These are phyloP conservation scores for Pristionchus entomophagus DNA, from an alignment of 2,888 invertebrate genomes.

Conservation along the genomic window DNA sequence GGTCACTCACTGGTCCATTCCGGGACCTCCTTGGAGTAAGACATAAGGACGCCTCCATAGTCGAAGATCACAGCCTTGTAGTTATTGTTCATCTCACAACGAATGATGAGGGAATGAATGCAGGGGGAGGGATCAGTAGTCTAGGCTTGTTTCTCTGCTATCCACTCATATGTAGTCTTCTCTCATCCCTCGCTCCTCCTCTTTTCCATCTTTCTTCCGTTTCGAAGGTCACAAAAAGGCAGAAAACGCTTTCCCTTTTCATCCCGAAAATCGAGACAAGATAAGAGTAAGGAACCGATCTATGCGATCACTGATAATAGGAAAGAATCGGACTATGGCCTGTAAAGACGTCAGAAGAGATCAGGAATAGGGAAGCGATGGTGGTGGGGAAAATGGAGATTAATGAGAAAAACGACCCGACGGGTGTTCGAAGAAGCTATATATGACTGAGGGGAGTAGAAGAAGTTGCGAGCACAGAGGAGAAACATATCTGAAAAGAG, in stretches of 20 bases:
- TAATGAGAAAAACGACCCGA: too few species aligned
- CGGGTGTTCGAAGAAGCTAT: slow-evolving; percentile 63
- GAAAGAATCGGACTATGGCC: neutral
- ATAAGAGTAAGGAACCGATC: neutral
- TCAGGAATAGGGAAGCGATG: neutral
- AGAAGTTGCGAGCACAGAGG: slow-evolving; percentile 52
- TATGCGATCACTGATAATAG: slow-evolving; percentile 16
- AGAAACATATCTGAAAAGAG: slow-evolving; percentile 56
- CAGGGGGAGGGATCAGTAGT: slow-evolving; percentile 22
- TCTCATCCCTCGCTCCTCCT: neutral
- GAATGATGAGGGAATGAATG: neutral
- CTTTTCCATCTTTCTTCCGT: neutral
- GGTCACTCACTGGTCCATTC: too few species aligned
- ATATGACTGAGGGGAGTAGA: slow-evolving; percentile 54
- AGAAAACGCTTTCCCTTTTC: slow-evolving; percentile 1
- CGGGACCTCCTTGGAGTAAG: too few species aligned
- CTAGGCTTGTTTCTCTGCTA: neutral
- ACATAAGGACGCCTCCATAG: slow-evolving; percentile 46
- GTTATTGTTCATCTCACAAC: neutral
- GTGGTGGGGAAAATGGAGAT: slow-evolving; percentile 53
- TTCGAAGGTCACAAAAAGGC: neutral
- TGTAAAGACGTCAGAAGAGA: neutral
- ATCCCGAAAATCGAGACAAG: neutral
- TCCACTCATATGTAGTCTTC: slow-evolving; percentile 10
- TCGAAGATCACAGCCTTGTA: slow-evolving; percentile 48